phyloP scores from a whole-genome alignment of 2,113 vertebrate genomes.

The Callospermophilus lateralis region DNA sequence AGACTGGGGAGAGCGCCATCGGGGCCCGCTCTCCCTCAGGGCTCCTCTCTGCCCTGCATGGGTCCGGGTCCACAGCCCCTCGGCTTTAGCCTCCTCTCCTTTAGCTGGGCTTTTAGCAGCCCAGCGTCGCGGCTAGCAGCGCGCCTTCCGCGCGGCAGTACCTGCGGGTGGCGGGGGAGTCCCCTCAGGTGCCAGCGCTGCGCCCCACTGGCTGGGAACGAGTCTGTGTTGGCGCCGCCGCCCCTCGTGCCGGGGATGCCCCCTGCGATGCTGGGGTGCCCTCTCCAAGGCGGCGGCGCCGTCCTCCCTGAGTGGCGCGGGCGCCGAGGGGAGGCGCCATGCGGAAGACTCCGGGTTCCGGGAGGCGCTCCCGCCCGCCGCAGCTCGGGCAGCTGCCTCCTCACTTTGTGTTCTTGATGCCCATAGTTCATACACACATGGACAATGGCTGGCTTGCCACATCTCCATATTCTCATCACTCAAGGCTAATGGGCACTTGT shows the following conservation, averaged over 20 bases:
- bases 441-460: too few relatives aligned
- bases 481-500: too few relatives aligned
- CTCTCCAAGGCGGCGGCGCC: conserved; percentile 33
- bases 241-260: background rate
- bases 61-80: background rate
- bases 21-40: conserved; percentile 38
- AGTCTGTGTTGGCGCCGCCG: conserved; percentile 42
- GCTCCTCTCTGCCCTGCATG: background rate
- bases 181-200: conserved; percentile 40
- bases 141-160: background rate
- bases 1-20: conserved; percentile 53
- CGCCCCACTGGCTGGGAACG: background rate
- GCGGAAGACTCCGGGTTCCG: too few relatives aligned
- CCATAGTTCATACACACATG: too few relatives aligned
- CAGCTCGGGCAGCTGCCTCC: too few relatives aligned
- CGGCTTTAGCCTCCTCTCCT: background rate
- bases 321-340: too few relatives aligned
- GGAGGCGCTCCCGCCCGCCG: too few relatives aligned
- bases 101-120: too few relatives aligned
- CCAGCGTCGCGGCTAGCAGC: background rate
- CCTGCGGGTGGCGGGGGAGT: conserved; percentile 44
- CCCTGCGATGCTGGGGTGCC: conserved; percentile 33
- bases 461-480: too few relatives aligned
- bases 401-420: conserved; percentile 56
- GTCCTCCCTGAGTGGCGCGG: too few relatives aligned